A percentile compares a stretch with the other conserved stretches of the same genome.
Conservation (phyloP, 2,888 invertebrate genomes). For the Parnassius mnemosyne region DNA sequence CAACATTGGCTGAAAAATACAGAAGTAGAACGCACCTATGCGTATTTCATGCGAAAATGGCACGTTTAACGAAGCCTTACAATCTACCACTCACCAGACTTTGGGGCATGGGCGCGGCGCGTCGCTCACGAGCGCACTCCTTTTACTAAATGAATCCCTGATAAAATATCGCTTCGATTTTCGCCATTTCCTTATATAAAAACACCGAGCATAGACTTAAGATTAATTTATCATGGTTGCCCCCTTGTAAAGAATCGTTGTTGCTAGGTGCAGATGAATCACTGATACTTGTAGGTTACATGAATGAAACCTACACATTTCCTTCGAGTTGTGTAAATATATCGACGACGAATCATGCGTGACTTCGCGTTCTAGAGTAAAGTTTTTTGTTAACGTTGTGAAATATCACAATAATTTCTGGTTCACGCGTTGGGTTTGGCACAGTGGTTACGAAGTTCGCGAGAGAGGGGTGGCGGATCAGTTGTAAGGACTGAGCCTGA, state of each 20-base stretch:
- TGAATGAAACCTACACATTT: slow-evolving; percentile 74
- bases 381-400: slow-evolving; percentile 25
- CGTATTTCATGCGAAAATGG: slow-evolving; percentile 59
- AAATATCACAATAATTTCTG: slow-evolving; percentile 35
- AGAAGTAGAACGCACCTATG: slow-evolving; percentile 38
- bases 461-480: slow-evolving; percentile 62
- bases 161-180: slow-evolving; percentile 58
- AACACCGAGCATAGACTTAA: slow-evolving; percentile 59
- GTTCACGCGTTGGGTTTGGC: slow-evolving; percentile 56
- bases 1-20: too few species aligned
- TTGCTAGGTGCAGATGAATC: slow-evolving; percentile 71
- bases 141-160: slow-evolving; percentile 71
- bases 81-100: slow-evolving; percentile 76
- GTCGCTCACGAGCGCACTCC: slow-evolving; percentile 64
- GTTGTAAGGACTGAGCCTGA: slow-evolving; percentile 54
- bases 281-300: slow-evolving; percentile 64
- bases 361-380: slow-evolving; percentile 26
- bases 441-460: slow-evolving; percentile 40
- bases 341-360: slow-evolving; percentile 36
- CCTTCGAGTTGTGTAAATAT: slow-evolving; percentile 50
- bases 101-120: slow-evolving; percentile 78
- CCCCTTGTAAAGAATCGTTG: slow-evolving; percentile 57
- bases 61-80: slow-evolving; percentile 72
- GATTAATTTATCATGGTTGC: slow-evolving; percentile 47
- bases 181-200: slow-evolving; percentile 57